A percentile compares a stretch with the other conserved stretches of the same genome.
phyloP scores from a whole-genome alignment of 1,140 invertebrate species.

The Drosophila lacertosa region DNA sequence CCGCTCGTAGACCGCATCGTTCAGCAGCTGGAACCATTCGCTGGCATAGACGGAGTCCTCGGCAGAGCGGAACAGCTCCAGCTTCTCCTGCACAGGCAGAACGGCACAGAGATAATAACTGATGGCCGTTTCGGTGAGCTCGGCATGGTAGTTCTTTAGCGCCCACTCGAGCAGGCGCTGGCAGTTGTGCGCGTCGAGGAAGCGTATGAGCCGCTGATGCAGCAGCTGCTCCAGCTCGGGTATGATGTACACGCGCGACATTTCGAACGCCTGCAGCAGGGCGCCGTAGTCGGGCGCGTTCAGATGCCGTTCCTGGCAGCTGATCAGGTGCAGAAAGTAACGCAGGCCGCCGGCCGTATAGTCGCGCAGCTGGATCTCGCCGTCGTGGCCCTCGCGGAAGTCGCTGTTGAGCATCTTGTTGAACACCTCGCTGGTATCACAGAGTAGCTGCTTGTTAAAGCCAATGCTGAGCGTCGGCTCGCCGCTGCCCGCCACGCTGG shows the following conservation, averaged over 20 bases:
- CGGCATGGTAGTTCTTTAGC: constrained; percentile 77
- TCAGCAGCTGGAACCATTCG: constrained; percentile 82
- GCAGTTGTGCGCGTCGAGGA: constrained; percentile 70
- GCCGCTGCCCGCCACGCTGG: constrained; percentile 3
- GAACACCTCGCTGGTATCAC: constrained; percentile 79
- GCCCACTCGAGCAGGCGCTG: constrained; percentile 76
- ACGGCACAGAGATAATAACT: constrained; percentile 76
- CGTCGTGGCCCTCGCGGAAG: constrained; percentile 76
- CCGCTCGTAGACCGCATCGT: constrained; percentile 74
- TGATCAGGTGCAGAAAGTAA: constrained; percentile 78
- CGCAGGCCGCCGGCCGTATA: constrained; percentile 68
- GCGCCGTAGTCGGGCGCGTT: constrained; percentile 60
- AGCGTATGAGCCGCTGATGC: constrained; percentile 62
- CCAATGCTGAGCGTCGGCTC: constrained; percentile 47
- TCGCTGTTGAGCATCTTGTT: constrained; percentile 82
- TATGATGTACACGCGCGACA: constrained; percentile 81
- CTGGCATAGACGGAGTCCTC: constrained; percentile 72
- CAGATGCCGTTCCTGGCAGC: constrained; percentile 54
- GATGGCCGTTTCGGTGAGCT: constrained; percentile 77
- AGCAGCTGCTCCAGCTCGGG: constrained; percentile 69
- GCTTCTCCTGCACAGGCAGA: constrained; percentile 59
- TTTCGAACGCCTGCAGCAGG: constrained; percentile 79
- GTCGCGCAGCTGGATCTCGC: constrained; percentile 72
- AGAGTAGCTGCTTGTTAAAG: constrained; percentile 80
- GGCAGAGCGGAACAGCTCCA: constrained; percentile 71